These are phyloP conservation scores for Nephotettix cincticeps DNA, from an alignment of 1,140 invertebrate genomes.

Conservation along the genomic window DNA sequence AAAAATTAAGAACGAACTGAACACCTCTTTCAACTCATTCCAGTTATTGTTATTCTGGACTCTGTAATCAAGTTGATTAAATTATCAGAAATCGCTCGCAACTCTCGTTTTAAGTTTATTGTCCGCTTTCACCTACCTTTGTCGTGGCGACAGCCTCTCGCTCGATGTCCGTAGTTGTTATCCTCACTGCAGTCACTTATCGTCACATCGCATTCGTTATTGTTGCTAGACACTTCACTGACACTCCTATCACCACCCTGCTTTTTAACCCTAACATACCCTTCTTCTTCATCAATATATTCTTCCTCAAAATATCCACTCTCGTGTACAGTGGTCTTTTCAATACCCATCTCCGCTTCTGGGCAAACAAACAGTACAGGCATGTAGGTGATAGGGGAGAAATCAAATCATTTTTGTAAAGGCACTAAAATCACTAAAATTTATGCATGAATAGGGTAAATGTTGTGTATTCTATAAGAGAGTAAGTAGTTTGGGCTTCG, in stretches of 20 bases:
- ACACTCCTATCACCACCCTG: background rate
- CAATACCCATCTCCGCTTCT: constrained; percentile 40
- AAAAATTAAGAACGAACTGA: no score
- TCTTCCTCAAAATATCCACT: constrained; percentile 45
- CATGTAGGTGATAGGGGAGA: no score
- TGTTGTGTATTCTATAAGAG: no score
- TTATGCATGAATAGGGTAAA: no score
- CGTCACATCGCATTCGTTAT: background rate
- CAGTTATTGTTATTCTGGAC: no score
- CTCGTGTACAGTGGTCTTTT: constrained; percentile 44
- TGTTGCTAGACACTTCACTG: constrained; percentile 5
- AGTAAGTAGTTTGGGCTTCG: no score
- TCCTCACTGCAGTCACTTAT: constrained; percentile 17
- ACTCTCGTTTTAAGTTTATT: no score
- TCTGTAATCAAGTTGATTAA: no score
- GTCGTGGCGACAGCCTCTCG: background rate
- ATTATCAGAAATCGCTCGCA: no score
- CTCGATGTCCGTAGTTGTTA: constrained; percentile 12
- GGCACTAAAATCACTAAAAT: background rate
- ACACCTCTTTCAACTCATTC: no score
- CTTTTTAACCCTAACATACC: constrained; percentile 19
- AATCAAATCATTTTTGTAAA: background rate
- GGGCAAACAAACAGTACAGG: background rate
- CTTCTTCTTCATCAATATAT: constrained; percentile 39
- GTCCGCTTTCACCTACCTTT: constrained; percentile 19